Conservation (phyloP, 2,797 vertebrate genomes). For the Picus viridis region DNA sequence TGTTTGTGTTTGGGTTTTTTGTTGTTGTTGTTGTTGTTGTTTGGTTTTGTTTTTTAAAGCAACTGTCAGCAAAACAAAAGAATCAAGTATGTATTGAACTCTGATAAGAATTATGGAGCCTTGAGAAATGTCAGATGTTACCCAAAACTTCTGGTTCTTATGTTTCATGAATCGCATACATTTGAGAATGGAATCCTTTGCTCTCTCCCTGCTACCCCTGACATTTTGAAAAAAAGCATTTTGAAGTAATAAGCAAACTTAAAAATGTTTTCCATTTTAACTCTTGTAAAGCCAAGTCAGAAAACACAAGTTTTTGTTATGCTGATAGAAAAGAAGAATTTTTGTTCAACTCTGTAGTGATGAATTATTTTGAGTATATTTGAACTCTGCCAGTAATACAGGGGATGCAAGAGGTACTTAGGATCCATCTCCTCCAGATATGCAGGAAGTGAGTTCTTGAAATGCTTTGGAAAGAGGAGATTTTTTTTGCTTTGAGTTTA, state of each 20-base stretch:
- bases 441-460: constrained; percentile 64
- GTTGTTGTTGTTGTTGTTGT: too few relatives aligned
- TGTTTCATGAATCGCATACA: background rate
- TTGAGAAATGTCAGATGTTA: background rate
- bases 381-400: constrained; percentile 13
- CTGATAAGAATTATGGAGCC: background rate
- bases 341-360: background rate
- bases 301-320: background rate
- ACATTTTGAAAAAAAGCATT: background rate
- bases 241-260: background rate
- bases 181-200: background rate
- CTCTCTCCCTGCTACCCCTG: background rate
- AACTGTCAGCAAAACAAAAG: background rate
- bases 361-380: constrained; percentile 12
- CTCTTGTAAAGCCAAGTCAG: background rate
- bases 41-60: background rate
- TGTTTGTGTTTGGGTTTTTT: too few relatives aligned
- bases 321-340: background rate
- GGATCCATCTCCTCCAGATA: constrained; percentile 46
- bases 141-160: background rate
- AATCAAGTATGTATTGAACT: background rate
- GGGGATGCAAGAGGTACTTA: constrained; percentile 36
- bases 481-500: constrained; percentile 31
- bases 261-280: background rate
- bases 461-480: constrained; percentile 34